phyloP scores from a whole-genome alignment of 2,797 vertebrate genomes.

The Lutjanus argentimaculatus region DNA sequence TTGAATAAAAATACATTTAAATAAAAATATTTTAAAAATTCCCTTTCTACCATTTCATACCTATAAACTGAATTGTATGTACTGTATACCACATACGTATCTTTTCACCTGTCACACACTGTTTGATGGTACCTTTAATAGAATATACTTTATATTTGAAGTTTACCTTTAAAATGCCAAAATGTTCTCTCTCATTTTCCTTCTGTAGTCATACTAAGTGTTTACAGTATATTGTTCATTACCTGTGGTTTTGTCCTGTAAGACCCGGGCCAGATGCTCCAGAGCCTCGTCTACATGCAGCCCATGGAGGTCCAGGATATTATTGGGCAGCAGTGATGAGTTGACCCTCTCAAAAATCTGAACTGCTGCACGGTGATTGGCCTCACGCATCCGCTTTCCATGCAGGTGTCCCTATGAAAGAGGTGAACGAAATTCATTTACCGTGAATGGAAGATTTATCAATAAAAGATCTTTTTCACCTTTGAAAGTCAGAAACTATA shows the following conservation, averaged over 20 bases:
- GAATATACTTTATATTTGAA: not conserved
- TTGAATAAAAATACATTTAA: too few relatives aligned
- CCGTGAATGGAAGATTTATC: not conserved
- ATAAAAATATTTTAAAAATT: too few relatives aligned
- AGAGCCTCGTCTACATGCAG: conserved; percentile 96
- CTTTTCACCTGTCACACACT: too few relatives aligned
- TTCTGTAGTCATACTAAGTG: not conserved
- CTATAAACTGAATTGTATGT: too few relatives aligned
- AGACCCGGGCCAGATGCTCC: conserved; percentile 88
- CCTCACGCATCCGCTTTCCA: conserved; percentile 94
- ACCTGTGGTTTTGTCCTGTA: conserved; percentile 92
- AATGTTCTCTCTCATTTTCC: not conserved
- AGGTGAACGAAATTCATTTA: not conserved
- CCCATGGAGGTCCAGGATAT: conserved; percentile 97
- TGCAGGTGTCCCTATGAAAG: conserved; percentile 91
- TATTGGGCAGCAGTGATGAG: conserved; percentile 92
- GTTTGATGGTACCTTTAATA: not conserved
- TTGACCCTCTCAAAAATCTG: conserved; percentile 96
- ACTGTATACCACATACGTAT: too few relatives aligned
- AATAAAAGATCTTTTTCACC: not conserved
- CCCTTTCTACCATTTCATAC: too few relatives aligned
- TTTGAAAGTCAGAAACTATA: not conserved
- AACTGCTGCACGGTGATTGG: conserved; percentile 92
- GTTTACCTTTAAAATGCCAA: not conserved
- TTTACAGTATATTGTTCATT: conserved; percentile 17